Evolutionary conservation across 2,113 vertebrate genomes (phyloP), one percentile per base, ranked within the genome.

Genomic region (Cathartes aura): DNA sequence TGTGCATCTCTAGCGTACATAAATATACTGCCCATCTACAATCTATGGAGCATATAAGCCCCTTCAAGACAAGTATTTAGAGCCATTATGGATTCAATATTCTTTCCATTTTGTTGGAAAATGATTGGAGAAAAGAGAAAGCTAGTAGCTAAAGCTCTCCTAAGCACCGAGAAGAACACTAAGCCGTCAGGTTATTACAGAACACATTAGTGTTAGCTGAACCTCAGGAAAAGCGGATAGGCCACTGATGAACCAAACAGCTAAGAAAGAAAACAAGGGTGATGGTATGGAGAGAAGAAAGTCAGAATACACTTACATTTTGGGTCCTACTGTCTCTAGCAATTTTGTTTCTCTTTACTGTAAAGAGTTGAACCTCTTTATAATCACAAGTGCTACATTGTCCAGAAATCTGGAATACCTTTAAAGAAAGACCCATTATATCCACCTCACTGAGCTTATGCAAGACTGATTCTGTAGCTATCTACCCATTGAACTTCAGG

Each of bases 391-490:
- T 43, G 1, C 0, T 68, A 43, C 7, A 6, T n/a, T 73, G 7
- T n/a, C 17, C 17, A 75, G 12, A 93, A 88, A 67, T 50, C 17
- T 71, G 14, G 3, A 74, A 63, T 10, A 34, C 2, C 24, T 86
- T 60, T 27, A 59, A 74, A 68, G 38, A 76, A 52, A 55, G 15
- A 64, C 3, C 1, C 6, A 8, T 36, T 34, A 23, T 11, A 48
- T 8, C 2, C 1, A 9, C 3, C 2, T 23, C 17, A 17, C 3
- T 40, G 6, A 40, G 5, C 20, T 19, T 63, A 38, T 72, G 15
- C 13, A 80, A 62, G 13, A 50, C 29, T 83, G 18, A 15, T 68
- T 12, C 1, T 48, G 3, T 1, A 7, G 14, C 5, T 74, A 7
- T 47, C 23, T 83, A 15, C 21, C 3, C 11, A 13, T 7, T 60